Conservation (phyloP, 2,113 vertebrate genomes). For the Dryoscopus gambensis region DNA sequence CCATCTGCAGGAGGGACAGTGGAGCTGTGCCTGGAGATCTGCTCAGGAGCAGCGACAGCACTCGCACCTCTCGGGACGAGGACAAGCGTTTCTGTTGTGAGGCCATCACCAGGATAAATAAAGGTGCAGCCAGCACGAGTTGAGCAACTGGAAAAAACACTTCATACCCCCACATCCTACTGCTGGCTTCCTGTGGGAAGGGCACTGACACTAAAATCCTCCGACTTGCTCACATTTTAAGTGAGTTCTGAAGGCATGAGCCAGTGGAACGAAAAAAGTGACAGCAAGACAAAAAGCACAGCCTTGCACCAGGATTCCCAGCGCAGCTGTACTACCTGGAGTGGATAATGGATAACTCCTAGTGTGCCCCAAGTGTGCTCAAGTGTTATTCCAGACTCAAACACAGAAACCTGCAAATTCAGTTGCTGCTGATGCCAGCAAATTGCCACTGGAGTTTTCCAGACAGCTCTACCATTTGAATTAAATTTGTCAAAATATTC, state of each 20-base stretch:
- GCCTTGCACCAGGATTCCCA: not conserved
- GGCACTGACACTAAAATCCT: not conserved
- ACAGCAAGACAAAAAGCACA: not conserved
- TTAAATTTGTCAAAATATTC: not conserved
- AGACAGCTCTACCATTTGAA: not conserved
- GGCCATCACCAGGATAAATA: constrained; percentile 58
- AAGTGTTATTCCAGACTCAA: not conserved
- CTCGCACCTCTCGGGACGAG: not conserved
- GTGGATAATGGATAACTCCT: not conserved
- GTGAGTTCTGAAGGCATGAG: not conserved
- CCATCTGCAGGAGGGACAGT: not conserved
- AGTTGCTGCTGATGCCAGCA: not conserved
- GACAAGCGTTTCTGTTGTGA: constrained; percentile 16
- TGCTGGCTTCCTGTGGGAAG: constrained; percentile 14
- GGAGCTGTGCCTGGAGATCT: not conserved
- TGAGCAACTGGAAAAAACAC: constrained; percentile 60
- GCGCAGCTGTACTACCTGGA: not conserved
- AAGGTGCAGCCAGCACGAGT: constrained; percentile 51
- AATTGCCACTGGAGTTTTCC: not conserved
- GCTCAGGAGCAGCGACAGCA: not conserved
- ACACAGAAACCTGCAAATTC: not conserved
- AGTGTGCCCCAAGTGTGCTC: not conserved
- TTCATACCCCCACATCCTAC: constrained; percentile 29
- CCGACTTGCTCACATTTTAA: not conserved
- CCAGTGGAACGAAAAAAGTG: accelerated